These are phyloP conservation scores for Bugulina stolonifera DNA, from an alignment of 2,888 invertebrate genomes.

Conservation along the genomic window DNA sequence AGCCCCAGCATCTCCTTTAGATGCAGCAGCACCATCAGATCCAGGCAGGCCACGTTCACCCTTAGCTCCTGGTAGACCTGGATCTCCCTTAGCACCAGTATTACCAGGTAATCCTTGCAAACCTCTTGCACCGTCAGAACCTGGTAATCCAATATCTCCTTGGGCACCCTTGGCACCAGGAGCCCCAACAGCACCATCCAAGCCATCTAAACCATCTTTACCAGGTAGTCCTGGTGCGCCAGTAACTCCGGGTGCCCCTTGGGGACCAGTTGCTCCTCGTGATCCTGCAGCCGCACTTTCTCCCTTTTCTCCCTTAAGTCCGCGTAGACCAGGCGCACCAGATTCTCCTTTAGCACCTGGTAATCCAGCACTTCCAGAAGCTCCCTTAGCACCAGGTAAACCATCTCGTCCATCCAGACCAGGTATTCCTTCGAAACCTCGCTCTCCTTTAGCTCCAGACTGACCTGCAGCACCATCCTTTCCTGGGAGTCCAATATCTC, in stretches of 20 bases:
- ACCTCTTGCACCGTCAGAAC: conserved; percentile 28
- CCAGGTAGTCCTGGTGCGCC: conserved; percentile 28
- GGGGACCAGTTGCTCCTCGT: conserved; percentile 27
- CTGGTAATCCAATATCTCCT: conserved; percentile 28
- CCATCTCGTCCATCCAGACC: conserved; percentile 18
- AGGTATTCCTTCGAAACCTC: conserved; percentile 25
- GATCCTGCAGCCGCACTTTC: conserved; percentile 24
- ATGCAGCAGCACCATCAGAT: conserved; percentile 27
- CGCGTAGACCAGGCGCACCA: conserved; percentile 28
- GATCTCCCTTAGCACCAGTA: conserved; percentile 28
- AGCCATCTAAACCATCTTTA: not conserved
- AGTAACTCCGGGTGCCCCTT: conserved; percentile 27
- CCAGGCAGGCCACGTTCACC: conserved; percentile 27
- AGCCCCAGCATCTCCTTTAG: conserved; percentile 26
- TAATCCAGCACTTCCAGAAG: conserved; percentile 20
- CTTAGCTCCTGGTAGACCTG: conserved; percentile 19
- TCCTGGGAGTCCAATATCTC: conserved; percentile 27
- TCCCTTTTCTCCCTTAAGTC: conserved; percentile 29
- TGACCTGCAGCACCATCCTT: conserved; percentile 26
- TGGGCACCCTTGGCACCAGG: conserved; percentile 27
- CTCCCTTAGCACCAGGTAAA: conserved; percentile 24
- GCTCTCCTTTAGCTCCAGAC: conserved; percentile 25
- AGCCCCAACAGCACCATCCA: conserved; percentile 18
- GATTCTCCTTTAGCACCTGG: conserved; percentile 24
- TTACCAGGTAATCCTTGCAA: conserved; percentile 25